Conservation (phyloP, 2,113 vertebrate genomes). For the human (Homo sapiens) region DNA sequence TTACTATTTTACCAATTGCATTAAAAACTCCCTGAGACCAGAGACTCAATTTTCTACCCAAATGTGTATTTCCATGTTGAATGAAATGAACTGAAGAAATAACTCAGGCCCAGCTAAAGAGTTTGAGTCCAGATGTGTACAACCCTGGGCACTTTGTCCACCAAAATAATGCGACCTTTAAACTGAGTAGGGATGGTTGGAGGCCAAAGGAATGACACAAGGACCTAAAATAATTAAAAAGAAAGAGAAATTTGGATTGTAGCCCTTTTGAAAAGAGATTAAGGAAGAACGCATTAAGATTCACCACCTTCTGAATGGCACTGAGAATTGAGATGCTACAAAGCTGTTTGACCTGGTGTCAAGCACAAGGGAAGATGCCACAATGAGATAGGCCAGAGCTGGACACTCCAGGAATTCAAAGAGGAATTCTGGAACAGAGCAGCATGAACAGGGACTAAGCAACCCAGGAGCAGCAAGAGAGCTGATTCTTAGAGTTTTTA, state of each 20-base stretch:
- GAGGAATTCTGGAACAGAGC: slow-evolving; percentile 65
- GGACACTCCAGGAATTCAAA: slow-evolving; percentile 75
- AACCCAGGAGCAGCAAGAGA: neutral
- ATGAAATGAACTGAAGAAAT: slow-evolving; percentile 11
- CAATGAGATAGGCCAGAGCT: slow-evolving; percentile 69
- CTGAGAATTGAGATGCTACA: slow-evolving; percentile 66
- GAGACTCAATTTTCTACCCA: neutral
- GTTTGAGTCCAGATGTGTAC: neutral
- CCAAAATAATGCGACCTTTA: slow-evolving; percentile 66
- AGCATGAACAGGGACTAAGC: slow-evolving; percentile 11
- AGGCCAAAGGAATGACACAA: slow-evolving; percentile 77
- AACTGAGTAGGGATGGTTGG: slow-evolving; percentile 37
- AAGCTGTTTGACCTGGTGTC: slow-evolving; percentile 79
- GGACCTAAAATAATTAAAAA: slow-evolving; percentile 82
- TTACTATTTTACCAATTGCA: neutral
- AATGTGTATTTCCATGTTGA: neutral
- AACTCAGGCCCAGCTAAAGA: neutral
- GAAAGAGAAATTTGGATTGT: slow-evolving; percentile 65
- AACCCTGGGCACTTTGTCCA: neutral
- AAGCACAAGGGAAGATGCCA: slow-evolving; percentile 77
- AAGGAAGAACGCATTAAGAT: slow-evolving; percentile 70
- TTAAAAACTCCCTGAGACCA: neutral
- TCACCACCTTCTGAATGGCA: slow-evolving; percentile 64
- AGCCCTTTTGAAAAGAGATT: slow-evolving; percentile 67
- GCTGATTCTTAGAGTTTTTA: slow-evolving; percentile 14